Conservation (phyloP, 1,140 invertebrate genomes). For the Habropoda laboriosa region DNA sequence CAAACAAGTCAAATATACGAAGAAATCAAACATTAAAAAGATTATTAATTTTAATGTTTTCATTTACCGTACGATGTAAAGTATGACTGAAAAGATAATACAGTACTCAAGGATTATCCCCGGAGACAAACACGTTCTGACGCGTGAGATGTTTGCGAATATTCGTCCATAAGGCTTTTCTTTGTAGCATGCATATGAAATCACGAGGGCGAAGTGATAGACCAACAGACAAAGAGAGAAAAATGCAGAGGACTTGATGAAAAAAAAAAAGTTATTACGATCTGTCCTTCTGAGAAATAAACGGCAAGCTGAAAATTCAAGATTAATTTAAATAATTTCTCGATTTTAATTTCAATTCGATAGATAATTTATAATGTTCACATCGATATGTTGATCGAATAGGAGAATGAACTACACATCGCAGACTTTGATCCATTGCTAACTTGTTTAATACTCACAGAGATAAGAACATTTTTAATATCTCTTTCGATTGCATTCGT, state of each 20-base stretch:
- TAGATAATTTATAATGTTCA: background rate
- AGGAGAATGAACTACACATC: background rate
- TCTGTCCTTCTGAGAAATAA: too few relatives aligned
- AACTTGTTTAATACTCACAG: background rate
- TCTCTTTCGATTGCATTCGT: too few relatives aligned
- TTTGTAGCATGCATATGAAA: background rate
- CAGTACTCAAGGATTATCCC: background rate
- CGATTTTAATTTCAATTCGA: too few relatives aligned
- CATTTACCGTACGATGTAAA: too few relatives aligned
- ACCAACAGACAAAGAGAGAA: background rate
- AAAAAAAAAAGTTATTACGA: too few relatives aligned
- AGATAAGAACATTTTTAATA: constrained; percentile 6
- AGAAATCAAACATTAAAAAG: background rate
- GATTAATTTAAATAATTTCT: too few relatives aligned
- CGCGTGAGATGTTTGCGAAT: background rate
- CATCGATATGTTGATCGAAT: background rate
- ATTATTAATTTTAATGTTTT: background rate
- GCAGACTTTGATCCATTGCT: background rate
- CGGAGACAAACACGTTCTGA: background rate
- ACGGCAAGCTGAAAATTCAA: background rate
- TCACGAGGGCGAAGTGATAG: background rate
- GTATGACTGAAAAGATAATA: background rate
- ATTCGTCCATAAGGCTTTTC: background rate
- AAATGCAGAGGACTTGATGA: background rate
- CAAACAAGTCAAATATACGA: background rate